Conservation (phyloP, 1,140 invertebrate species). For the Oryctes rhinoceros region DNA sequence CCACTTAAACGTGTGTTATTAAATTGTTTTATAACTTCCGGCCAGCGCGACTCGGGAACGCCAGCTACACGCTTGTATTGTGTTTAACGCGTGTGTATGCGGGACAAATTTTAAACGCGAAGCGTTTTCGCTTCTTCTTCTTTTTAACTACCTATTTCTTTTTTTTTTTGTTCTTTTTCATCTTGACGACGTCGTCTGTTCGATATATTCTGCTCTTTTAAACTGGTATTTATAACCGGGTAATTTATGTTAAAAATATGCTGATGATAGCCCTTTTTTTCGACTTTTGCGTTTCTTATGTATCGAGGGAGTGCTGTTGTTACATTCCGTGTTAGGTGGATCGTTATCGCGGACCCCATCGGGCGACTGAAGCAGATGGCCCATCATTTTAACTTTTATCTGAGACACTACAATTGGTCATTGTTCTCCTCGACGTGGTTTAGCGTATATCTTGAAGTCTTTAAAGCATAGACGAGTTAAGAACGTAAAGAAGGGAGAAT, state of each 20-base stretch:
- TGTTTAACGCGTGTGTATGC: neutral
- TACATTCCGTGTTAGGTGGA: too few relatives aligned
- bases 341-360: slow-evolving; percentile 12
- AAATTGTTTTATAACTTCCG: slow-evolving; percentile 60
- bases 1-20: slow-evolving; percentile 59
- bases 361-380: slow-evolving; percentile 43
- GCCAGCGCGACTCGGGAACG: slow-evolving; percentile 45
- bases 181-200: too few relatives aligned
- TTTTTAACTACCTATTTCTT: neutral
- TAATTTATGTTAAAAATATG: slow-evolving; percentile 56
- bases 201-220: slow-evolving; percentile 18
- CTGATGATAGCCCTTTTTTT: slow-evolving; percentile 45
- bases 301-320: neutral
- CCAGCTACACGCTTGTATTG: neutral
- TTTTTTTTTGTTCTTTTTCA: neutral
- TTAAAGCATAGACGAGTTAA: too few relatives aligned
- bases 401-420: slow-evolving; percentile 45
- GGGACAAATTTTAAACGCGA: too few relatives aligned
- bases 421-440: slow-evolving; percentile 40
- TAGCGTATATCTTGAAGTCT: too few relatives aligned
- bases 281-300: slow-evolving; percentile 39
- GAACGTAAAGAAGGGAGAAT: too few relatives aligned
- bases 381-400: slow-evolving; percentile 49
- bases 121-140: neutral
- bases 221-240: slow-evolving; percentile 29